Evolutionary conservation across 2,888 invertebrate genomes (phyloP).

Genomic region (Acanthosepion pharaonis): DNA sequence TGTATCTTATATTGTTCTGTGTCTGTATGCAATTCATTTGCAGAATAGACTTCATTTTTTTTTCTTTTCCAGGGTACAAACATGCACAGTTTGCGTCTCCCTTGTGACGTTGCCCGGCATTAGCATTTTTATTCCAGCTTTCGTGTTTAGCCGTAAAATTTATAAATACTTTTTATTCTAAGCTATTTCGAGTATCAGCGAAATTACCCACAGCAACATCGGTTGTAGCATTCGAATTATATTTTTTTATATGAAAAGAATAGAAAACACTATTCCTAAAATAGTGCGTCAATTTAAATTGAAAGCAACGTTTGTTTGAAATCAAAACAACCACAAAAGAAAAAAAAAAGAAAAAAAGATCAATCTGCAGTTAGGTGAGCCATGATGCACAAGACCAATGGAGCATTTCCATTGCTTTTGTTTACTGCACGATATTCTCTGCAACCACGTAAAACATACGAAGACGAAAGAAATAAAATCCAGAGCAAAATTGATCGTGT

Average conservation of each 20-base stretch:
- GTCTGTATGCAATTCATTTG: not conserved
- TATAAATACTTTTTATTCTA: conserved; percentile 15
- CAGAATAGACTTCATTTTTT: not conserved
- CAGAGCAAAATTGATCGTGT: not conserved
- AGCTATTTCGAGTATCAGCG: not conserved
- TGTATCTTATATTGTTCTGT: not conserved
- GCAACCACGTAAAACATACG: not conserved
- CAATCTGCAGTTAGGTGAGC: not conserved
- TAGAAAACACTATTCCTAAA: not conserved
- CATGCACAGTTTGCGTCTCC: no score
- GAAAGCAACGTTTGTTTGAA: not conserved
- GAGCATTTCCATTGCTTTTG: not conserved
- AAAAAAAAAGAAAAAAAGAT: not conserved
- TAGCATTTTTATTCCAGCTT: not conserved
- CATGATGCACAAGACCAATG: not conserved
- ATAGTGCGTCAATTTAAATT: conserved; percentile 18
- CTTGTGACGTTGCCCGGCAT: not conserved
- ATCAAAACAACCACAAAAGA: not conserved
- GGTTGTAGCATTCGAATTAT: not conserved
- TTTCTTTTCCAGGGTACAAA: not conserved
- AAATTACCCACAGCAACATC: not conserved
- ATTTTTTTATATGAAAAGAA: not conserved
- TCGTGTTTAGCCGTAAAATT: not conserved
- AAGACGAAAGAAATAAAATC: not conserved
- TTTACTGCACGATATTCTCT: not conserved